A percentile compares a stretch with the other conserved stretches of the same genome.
phyloP scores from a whole-genome alignment of 2,888 invertebrate species.

The Andrena bucephala region DNA sequence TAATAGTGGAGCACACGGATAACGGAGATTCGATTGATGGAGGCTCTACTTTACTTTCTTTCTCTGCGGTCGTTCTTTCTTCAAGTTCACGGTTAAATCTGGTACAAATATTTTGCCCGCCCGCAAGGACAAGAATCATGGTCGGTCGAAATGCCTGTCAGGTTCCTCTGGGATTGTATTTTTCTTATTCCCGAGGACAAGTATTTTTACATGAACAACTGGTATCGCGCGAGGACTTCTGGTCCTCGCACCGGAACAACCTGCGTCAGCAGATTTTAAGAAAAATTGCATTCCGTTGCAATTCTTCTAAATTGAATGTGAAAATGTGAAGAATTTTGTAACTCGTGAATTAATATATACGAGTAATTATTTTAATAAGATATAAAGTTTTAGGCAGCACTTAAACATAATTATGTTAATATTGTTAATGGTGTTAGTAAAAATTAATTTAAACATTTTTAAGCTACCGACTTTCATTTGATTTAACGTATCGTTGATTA shows the following conservation, averaged over 20 bases:
- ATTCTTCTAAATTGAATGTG: not conserved
- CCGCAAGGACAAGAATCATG: slow-evolving; percentile 59
- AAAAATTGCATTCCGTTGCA: slow-evolving; percentile 22
- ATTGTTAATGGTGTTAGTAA: too few relatives aligned
- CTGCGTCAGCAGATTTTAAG: slow-evolving; percentile 2
- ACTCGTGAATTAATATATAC: not conserved
- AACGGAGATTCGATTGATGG: too few relatives aligned
- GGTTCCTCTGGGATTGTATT: slow-evolving; percentile 44
- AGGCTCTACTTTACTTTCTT: not conserved
- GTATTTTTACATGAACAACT: slow-evolving; percentile 59
- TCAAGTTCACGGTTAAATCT: slow-evolving; percentile 13
- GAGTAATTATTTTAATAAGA: too few relatives aligned
- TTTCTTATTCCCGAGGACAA: slow-evolving; percentile 55
- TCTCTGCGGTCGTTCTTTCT: not conserved
- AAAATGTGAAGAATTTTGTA: not conserved
- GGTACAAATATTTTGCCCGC: slow-evolving; percentile 29
- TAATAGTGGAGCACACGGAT: not conserved
- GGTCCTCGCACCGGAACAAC: slow-evolving; percentile 20
- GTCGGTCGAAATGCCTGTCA: slow-evolving; percentile 35
- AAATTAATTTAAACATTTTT: too few relatives aligned
- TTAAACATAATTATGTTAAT: too few relatives aligned
- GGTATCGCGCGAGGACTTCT: slow-evolving; percentile 55
- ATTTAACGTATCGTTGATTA: too few relatives aligned
- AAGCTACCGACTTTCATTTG: too few relatives aligned
- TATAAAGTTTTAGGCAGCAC: too few relatives aligned